Evolutionary conservation across 2,113 vertebrate species (phyloP).

Genomic region (Hemiprocne comata): DNA sequence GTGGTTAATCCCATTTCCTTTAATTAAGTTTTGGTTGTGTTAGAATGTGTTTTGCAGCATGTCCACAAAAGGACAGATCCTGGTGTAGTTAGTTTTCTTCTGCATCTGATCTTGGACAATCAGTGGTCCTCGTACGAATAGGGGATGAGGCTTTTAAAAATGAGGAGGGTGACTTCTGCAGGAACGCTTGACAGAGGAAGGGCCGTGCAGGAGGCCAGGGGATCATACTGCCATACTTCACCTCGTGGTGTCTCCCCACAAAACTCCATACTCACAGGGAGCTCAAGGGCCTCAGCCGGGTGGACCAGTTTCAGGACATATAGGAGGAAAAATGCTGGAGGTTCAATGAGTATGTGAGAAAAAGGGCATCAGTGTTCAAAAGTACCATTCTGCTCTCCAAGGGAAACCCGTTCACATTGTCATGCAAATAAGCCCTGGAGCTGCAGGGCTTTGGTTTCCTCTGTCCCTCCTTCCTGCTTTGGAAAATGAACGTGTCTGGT

Average conservation of each 20-base stretch:
- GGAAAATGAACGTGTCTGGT: neutral
- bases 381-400: neutral
- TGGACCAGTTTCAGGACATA: neutral
- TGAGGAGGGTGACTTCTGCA: neutral
- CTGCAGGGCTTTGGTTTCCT: neutral
- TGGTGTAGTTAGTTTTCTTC: neutral
- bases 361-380: neutral
- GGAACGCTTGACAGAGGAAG: neutral
- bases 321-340: neutral
- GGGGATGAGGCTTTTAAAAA: neutral
- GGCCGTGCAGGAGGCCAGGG: neutral
- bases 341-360: neutral
- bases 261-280: accelerated
- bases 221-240: neutral
- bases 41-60: neutral
- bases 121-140: neutral
- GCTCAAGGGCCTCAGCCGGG: accelerated
- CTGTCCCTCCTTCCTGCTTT: neutral
- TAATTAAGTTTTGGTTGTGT: neutral
- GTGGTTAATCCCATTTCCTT: neutral
- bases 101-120: neutral
- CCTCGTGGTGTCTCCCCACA: neutral
- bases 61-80: accelerated
- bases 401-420: neutral
- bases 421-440: neutral